Conservation (phyloP, 2,797 vertebrate species). For the Myotis vivesi region DNA sequence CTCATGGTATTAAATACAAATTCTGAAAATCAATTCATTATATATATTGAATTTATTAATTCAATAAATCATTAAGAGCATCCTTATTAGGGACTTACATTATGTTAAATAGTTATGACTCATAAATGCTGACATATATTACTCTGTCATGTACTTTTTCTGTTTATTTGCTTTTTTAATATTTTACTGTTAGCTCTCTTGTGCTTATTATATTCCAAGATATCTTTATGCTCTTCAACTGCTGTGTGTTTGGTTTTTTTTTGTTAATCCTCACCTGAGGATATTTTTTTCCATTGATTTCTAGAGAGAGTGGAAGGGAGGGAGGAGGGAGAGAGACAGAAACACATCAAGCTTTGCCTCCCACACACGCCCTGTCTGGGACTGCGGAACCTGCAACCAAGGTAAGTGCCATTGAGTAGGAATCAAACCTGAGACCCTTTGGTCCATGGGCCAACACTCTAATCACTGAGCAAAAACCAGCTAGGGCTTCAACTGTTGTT, state of each 20-base stretch:
- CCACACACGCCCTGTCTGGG: no score
- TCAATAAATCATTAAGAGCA: background rate
- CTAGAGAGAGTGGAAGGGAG: no score
- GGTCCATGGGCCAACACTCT: no score
- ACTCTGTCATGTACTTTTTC: background rate
- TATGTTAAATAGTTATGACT: background rate
- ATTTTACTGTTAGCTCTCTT: background rate
- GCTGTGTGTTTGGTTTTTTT: background rate
- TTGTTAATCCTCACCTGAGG: no score
- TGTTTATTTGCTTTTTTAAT: slow-evolving; percentile 20
- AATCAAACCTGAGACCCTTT: no score
- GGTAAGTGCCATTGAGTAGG: no score
- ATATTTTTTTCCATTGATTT: no score
- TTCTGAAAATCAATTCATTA: background rate
- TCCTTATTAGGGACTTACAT: background rate
- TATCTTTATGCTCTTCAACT: background rate
- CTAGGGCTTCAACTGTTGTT: background rate
- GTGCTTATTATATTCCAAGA: background rate
- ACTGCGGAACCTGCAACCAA: no score
- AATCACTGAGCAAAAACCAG: no score
- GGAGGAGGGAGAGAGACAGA: no score
- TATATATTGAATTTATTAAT: background rate
- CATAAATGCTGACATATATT: background rate
- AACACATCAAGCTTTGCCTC: no score
- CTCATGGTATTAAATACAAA: background rate